Evolutionary conservation across 2,113 vertebrate genomes (phyloP), one percentile per base, ranked within the genome.

Genomic region (Dicentrarchus labrax): DNA sequence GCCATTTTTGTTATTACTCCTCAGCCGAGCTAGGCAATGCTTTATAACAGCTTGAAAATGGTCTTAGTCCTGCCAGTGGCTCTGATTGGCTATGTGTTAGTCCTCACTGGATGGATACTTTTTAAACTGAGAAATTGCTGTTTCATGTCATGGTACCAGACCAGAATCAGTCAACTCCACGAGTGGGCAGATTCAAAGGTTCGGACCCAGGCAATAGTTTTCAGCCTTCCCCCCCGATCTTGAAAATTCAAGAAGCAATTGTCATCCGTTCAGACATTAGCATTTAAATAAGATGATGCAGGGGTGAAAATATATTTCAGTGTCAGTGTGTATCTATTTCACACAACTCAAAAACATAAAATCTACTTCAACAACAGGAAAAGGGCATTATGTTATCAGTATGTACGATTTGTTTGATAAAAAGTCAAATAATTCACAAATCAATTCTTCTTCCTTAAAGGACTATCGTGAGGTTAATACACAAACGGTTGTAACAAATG

Each of bases 401-500:
- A 11, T 56, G 59, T 17, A 43, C 38, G 15, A n/a, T 41, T 41
- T 39, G 10, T 73, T 47, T 10, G 4, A 77, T 21, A n/a, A 66
- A 54, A 36, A 68, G 7, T 16, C 24, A 4, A 74, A 62, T 39
- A 0, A 43, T 73, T 66, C 13, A 54, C 51, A 8, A 43, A 24
- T 53, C 51, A 61, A 10, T 10, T 5, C 30, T 19, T 50, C 3
- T 10, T 8, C 67, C 41, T 7, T 36, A 39, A 30, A 45, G 0
- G 38, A 21, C 61, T 45, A 22, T 61, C 38, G 9, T 5, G 68
- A 70, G 47, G 70, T 30, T 71, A 48, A 66, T 56, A 50, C 38
- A 73, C 60, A 66, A 70, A 71, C 2, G 4, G 24, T 59, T 48
- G 65, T 39, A 80, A 76, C 84, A 85, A 90, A 90, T 72, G 83